phyloP scores from a whole-genome alignment of 64 coral and sea anemone genomes.

The Actinia equina region DNA sequence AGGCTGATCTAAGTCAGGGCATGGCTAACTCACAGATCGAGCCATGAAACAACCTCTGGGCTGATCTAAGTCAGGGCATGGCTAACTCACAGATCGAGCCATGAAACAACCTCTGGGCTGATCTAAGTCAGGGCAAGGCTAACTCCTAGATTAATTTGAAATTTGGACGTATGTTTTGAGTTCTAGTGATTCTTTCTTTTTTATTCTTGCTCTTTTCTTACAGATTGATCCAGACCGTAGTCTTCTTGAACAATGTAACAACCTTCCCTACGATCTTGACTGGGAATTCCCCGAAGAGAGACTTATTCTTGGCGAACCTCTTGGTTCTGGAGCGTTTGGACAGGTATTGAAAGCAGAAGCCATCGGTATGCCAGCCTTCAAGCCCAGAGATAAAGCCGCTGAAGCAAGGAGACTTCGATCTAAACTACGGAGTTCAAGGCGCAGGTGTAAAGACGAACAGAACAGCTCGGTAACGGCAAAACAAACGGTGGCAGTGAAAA shows the following conservation, averaged over 20 bases:
- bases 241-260: slow-evolving; percentile 37
- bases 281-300: slow-evolving; percentile 70
- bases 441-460: background rate
- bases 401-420: background rate
- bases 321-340: slow-evolving; percentile 54
- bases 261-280: slow-evolving; percentile 38
- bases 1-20: background rate
- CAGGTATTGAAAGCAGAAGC: slow-evolving; percentile 62
- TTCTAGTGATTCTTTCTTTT: background rate
- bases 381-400: slow-evolving; percentile 20
- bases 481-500: slow-evolving; percentile 79
- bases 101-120: background rate
- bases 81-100: background rate
- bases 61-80: background rate
- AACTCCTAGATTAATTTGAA: background rate
- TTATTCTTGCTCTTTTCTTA: background rate
- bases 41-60: background rate
- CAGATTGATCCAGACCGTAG: slow-evolving; percentile 53
- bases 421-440: slow-evolving; percentile 7
- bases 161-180: background rate
- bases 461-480: background rate
- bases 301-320: slow-evolving; percentile 37
- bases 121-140: background rate
- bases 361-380: slow-evolving; percentile 39
- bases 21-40: background rate